Conservation (phyloP, 2,888 invertebrate species). For the Drosophila yooni region DNA sequence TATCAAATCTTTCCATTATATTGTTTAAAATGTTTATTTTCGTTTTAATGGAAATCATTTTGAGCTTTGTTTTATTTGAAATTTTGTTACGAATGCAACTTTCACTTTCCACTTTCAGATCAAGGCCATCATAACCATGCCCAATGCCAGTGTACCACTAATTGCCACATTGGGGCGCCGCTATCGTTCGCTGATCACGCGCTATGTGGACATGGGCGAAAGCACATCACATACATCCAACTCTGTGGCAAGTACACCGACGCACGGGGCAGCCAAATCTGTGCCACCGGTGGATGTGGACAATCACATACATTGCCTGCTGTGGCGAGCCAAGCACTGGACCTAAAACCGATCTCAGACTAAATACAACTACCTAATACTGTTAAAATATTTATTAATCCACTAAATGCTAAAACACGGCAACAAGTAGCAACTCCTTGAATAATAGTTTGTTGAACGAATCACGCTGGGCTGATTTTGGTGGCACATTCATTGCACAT, state of each 20-base stretch:
- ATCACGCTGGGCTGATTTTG: constrained; percentile 20
- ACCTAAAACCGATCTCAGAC: constrained; percentile 74
- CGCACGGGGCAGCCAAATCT: constrained; percentile 70
- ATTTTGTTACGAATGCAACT: no score
- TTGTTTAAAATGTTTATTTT: not conserved
- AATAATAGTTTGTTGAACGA: constrained; percentile 19
- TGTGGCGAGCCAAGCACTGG: constrained; percentile 84
- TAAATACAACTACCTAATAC: constrained; percentile 21
- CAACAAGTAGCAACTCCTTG: constrained; percentile 3
- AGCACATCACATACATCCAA: constrained; percentile 24
- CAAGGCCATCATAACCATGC: constrained; percentile 88
- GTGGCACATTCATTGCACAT: constrained; percentile 34
- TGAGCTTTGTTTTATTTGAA: not conserved
- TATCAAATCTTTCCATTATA: not conserved
- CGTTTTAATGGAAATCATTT: not conserved
- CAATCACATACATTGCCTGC: constrained; percentile 83
- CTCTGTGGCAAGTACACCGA: constrained; percentile 65
- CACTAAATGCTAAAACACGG: constrained; percentile 3
- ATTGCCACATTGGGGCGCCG: constrained; percentile 93
- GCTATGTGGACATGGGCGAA: constrained; percentile 87
- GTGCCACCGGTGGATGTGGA: constrained; percentile 80
- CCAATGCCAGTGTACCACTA: constrained; percentile 85
- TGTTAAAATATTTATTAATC: constrained; percentile 56
- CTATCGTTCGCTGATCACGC: constrained; percentile 91
- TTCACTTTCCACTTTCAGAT: constrained; percentile 84